Conservation (phyloP, 2,113 vertebrate species). For the Spea multiplicata region DNA sequence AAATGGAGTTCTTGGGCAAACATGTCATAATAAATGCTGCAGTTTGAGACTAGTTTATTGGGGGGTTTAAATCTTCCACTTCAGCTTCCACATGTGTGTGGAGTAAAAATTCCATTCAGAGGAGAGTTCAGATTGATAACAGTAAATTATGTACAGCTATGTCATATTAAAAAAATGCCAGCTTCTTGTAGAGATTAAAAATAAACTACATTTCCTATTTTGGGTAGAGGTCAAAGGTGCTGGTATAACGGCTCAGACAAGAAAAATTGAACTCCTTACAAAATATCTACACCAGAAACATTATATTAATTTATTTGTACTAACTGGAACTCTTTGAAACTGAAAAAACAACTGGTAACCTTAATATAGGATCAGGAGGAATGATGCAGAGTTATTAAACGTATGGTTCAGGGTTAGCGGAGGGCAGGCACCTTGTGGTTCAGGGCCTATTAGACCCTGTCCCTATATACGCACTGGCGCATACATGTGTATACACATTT, state of each 20-base stretch:
- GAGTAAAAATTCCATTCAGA: conserved; percentile 78
- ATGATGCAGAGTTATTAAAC: too few relatives aligned
- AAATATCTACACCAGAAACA: too few relatives aligned
- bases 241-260: neutral
- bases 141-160: conserved; percentile 78
- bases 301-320: too few relatives aligned
- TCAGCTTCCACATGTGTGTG: conserved; percentile 69
- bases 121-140: conserved; percentile 75
- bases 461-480: too few relatives aligned
- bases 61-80: conserved; percentile 78
- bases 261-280: too few relatives aligned
- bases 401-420: too few relatives aligned
- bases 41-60: conserved; percentile 66
- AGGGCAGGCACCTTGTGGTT: too few relatives aligned
- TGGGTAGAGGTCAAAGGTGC: conserved; percentile 1
- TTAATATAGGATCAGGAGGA: too few relatives aligned
- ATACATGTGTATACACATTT: too few relatives aligned
- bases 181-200: conserved; percentile 37
- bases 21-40: conserved; percentile 68
- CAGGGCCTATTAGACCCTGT: too few relatives aligned
- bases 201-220: conserved; percentile 20
- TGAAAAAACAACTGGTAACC: too few relatives aligned
- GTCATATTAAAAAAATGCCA: conserved; percentile 66
- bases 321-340: too few relatives aligned
- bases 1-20: conserved; percentile 79